phyloP scores from a whole-genome alignment of 1,140 invertebrate species.

The Parapsyche elsis region DNA sequence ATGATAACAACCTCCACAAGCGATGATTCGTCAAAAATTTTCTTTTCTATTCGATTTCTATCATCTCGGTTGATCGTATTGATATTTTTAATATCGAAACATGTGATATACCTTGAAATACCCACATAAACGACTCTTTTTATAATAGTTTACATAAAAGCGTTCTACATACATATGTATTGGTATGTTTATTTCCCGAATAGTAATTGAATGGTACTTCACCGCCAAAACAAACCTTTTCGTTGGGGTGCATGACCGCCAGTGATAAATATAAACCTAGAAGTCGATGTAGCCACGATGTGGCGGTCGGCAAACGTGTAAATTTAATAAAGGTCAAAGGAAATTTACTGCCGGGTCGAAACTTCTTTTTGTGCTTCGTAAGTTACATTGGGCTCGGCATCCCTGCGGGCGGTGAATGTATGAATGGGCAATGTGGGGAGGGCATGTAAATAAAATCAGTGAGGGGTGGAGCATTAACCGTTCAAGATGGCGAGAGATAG shows the following conservation, averaged over 20 bases:
- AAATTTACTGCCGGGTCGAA: slow-evolving; percentile 53
- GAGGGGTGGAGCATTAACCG: slow-evolving; percentile 49
- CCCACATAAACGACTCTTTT: too few relatives aligned
- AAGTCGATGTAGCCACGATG: slow-evolving; percentile 41
- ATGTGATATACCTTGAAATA: too few relatives aligned
- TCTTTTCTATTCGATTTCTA: too few relatives aligned
- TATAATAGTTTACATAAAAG: too few relatives aligned
- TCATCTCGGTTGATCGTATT: too few relatives aligned
- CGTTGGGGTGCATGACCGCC: slow-evolving; percentile 17
- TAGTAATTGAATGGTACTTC: not conserved
- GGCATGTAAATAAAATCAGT: slow-evolving; percentile 56
- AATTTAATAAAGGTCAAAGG: slow-evolving; percentile 56
- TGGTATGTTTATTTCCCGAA: not conserved
- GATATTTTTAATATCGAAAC: too few relatives aligned
- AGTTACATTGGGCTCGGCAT: not conserved
- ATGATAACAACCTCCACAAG: too few relatives aligned
- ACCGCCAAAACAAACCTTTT: not conserved
- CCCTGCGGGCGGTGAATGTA: not conserved
- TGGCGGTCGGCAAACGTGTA: slow-evolving; percentile 45
- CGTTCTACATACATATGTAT: too few relatives aligned
- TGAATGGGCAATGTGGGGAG: not conserved
- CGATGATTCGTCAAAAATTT: too few relatives aligned
- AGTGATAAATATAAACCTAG: slow-evolving; percentile 45
- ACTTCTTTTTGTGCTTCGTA: slow-evolving; percentile 49
- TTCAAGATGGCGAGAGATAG: slow-evolving; percentile 54